Percentiles rank a stretch among this genome's conserved stretches.
Conservation (phyloP, 2,888 invertebrate genomes). For the Amblyteles armatorius region DNA sequence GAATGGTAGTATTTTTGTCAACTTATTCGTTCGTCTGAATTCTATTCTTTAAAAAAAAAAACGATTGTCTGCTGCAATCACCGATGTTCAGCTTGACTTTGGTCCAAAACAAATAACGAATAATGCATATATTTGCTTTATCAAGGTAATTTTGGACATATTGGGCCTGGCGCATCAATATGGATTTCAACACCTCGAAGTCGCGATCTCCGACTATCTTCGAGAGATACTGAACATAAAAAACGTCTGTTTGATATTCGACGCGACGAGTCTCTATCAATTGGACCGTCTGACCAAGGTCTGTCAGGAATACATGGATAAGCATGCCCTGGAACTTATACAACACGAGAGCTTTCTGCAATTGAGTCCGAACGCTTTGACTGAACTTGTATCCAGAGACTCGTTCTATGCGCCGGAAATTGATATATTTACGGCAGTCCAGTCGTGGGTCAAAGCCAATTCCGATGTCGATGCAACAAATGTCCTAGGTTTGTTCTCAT, state of each 20-base stretch:
- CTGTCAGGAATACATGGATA: slow-evolving; percentile 96
- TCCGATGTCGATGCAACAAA: slow-evolving; percentile 85
- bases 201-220: slow-evolving; percentile 96
- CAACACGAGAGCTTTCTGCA: slow-evolving; percentile 93
- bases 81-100: not conserved
- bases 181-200: slow-evolving; percentile 96
- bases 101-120: slow-evolving; percentile 16
- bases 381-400: slow-evolving; percentile 94
- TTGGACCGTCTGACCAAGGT: slow-evolving; percentile 86
- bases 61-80: not conserved
- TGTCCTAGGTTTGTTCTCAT: slow-evolving; percentile 76
- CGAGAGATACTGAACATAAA: slow-evolving; percentile 93
- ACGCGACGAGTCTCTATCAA: slow-evolving; percentile 92
- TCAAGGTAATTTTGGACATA: slow-evolving; percentile 85
- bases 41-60: not conserved
- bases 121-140: slow-evolving; percentile 66
- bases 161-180: slow-evolving; percentile 97
- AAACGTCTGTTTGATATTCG: slow-evolving; percentile 98
- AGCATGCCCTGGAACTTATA: slow-evolving; percentile 94
- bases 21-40: too few species aligned
- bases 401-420: slow-evolving; percentile 99
- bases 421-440: slow-evolving; percentile 96
- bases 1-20: too few species aligned
- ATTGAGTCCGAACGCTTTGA: slow-evolving; percentile 93
- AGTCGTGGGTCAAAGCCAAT: slow-evolving; percentile 94